Evolutionary conservation across 2,113 vertebrate species (phyloP).

Genomic region (Corythornis madagascariensis): DNA sequence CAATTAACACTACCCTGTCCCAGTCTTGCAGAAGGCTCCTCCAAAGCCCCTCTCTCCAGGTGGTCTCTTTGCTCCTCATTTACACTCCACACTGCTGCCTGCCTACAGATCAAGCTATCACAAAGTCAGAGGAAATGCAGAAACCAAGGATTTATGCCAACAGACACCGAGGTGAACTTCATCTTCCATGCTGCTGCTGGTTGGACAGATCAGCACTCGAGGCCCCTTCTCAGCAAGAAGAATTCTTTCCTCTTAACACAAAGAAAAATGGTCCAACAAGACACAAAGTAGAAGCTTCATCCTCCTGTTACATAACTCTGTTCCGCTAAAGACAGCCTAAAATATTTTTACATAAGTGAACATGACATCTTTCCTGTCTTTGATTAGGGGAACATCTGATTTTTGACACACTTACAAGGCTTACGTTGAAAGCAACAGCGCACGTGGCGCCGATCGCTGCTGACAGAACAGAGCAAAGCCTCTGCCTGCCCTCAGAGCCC

Average conservation of each 20-base stretch:
- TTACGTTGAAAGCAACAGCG: background rate
- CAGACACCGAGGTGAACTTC: background rate
- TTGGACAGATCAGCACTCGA: background rate
- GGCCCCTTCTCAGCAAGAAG: background rate
- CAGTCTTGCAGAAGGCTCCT: background rate
- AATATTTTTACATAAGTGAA: fast-evolving
- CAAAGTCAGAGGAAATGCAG: background rate
- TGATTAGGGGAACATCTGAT: background rate
- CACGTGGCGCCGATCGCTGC: fast-evolving
- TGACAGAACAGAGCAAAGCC: background rate
- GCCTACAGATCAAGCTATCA: background rate
- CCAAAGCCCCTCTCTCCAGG: background rate
- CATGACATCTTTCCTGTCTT: background rate
- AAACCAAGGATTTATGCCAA: background rate
- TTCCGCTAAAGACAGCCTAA: background rate
- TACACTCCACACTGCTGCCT: background rate
- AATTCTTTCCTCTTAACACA: background rate
- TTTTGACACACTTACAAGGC: fast-evolving
- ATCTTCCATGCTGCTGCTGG: background rate
- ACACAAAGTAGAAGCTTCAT: background rate
- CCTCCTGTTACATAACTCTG: background rate
- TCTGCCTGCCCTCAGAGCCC: background rate
- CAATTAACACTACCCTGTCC: background rate
- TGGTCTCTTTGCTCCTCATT: background rate
- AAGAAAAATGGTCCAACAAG: background rate